Conservation (phyloP, 2,797 vertebrate genomes). For the Acrossocheilus fasciatus region DNA sequence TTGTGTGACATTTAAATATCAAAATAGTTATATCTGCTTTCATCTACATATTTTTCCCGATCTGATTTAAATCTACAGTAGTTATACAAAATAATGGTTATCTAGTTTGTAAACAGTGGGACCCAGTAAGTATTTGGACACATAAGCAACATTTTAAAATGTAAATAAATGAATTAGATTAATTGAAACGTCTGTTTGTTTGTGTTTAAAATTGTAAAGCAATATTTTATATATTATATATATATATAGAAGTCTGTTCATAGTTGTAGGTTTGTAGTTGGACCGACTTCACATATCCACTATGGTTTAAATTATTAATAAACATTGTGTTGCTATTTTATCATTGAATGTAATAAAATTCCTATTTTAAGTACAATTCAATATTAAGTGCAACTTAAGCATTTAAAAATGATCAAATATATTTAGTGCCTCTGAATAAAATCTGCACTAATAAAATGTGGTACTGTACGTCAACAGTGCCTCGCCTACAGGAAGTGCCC, state of each 20-base stretch:
- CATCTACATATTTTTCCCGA: neutral
- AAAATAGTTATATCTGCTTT: neutral
- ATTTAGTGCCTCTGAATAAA: neutral
- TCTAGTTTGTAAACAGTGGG: neutral
- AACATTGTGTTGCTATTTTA: neutral
- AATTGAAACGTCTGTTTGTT: neutral
- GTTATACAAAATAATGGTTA: neutral
- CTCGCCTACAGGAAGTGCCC: constrained; percentile 54
- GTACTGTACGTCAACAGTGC: constrained; percentile 35
- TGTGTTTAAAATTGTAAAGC: neutral
- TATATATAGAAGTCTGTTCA: neutral
- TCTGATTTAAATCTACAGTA: neutral
- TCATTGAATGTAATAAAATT: neutral
- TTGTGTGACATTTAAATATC: neutral
- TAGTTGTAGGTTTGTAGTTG: neutral
- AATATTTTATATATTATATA: too few species aligned
- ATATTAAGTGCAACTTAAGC: neutral
- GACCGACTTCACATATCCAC: neutral
- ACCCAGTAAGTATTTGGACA: neutral
- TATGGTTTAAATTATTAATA: neutral
- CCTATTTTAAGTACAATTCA: neutral
- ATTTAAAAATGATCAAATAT: neutral
- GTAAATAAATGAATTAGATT: neutral
- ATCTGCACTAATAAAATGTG: constrained; percentile 33
- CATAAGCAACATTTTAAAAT: neutral